Percentiles rank a stretch among this genome's conserved stretches.
Evolutionary conservation across 2,797 vertebrate species (phyloP).

Genomic region (Podarcis siculus): DNA sequence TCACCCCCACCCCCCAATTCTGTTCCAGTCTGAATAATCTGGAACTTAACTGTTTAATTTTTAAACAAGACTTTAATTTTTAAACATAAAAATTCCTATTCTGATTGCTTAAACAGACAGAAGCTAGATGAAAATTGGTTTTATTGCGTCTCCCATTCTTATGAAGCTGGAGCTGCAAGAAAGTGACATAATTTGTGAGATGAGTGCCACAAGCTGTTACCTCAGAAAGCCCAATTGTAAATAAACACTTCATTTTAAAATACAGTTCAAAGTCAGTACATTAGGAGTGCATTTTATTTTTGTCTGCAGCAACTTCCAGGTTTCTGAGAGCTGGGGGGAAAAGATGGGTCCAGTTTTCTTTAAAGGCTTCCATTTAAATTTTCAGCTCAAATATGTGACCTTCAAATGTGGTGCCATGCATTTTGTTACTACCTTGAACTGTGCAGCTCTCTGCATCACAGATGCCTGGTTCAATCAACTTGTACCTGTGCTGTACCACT

Average conservation of each 20-base stretch:
- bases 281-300: slow-evolving; percentile 5
- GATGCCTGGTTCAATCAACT: neutral
- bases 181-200: slow-evolving; percentile 48
- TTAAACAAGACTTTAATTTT: slow-evolving; percentile 69
- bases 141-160: slow-evolving; percentile 30
- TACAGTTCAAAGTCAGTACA: slow-evolving; percentile 30
- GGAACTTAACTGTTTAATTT: slow-evolving; percentile 54
- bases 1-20: slow-evolving; percentile 9
- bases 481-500: neutral
- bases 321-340: neutral
- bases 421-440: neutral
- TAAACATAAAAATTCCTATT: slow-evolving; percentile 59
- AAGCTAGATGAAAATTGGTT: slow-evolving; percentile 1
- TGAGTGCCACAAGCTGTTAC: slow-evolving; percentile 35
- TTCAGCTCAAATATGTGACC: neutral
- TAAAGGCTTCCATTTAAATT: neutral
- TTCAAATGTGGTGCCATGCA: slow-evolving; percentile 2
- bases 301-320: neutral
- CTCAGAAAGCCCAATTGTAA: slow-evolving; percentile 47
- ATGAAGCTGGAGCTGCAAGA: slow-evolving; percentile 10
- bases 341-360: neutral
- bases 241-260: slow-evolving; percentile 38
- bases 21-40: slow-evolving; percentile 54
- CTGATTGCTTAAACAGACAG: slow-evolving; percentile 47
- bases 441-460: neutral